phyloP scores from a whole-genome alignment of 1,140 invertebrate genomes.

The Streblospio benedicti region DNA sequence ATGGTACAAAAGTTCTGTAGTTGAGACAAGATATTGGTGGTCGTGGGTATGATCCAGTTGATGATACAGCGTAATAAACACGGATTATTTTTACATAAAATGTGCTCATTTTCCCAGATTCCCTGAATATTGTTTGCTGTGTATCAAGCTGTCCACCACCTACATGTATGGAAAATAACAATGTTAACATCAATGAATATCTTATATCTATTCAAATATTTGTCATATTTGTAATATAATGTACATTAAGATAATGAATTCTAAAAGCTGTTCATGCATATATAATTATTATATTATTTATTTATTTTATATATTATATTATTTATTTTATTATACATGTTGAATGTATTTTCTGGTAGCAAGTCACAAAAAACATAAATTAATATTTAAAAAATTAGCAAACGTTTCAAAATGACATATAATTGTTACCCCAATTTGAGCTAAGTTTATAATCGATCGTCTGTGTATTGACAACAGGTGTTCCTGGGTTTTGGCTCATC shows the following conservation, averaged over 20 bases:
- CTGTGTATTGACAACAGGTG: neutral
- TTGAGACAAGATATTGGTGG: neutral
- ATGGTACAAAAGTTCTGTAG: neutral
- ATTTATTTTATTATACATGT: no score
- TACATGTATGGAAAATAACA: neutral
- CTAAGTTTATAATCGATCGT: constrained; percentile 1
- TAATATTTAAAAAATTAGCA: no score
- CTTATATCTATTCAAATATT: no score
- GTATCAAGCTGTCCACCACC: neutral
- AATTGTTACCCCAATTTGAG: neutral
- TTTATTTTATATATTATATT: no score
- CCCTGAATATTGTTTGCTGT: neutral
- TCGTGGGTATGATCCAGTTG: neutral
- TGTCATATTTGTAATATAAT: no score
- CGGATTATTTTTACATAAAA: neutral
- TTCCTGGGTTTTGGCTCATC: neutral
- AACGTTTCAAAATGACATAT: no score
- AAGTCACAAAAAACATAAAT: no score
- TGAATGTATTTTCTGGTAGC: no score
- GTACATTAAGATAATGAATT: no score
- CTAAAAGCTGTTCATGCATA: no score
- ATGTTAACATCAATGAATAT: no score
- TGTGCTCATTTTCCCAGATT: neutral
- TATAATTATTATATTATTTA: no score
- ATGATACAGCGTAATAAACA: constrained; percentile 1